A percentile compares a stretch with the other conserved stretches of the same genome.
phyloP scores from a whole-genome alignment of 2,888 invertebrate species.

The Caenorhabditis sulstoni region DNA sequence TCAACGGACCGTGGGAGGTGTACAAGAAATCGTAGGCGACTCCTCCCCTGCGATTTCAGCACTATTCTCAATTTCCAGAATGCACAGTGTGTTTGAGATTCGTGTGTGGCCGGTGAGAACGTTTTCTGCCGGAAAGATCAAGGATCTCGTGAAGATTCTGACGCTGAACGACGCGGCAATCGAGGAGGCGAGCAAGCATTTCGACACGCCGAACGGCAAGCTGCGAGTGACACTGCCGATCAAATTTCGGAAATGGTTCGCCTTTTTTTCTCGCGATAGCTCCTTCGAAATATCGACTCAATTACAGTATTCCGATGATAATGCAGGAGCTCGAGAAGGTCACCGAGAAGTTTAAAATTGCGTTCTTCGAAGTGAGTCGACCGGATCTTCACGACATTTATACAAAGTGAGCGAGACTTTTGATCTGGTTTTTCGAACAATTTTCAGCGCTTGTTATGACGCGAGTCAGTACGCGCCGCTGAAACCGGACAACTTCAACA shows the following conservation, averaged over 20 bases:
- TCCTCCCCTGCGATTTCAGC: no score
- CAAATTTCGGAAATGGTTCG: slow-evolving; percentile 24
- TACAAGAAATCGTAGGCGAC: slow-evolving; percentile 32
- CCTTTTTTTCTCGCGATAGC: no score
- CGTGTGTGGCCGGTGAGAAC: slow-evolving; percentile 41
- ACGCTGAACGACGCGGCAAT: slow-evolving; percentile 6
- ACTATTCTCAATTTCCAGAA: slow-evolving; percentile 38
- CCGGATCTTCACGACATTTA: slow-evolving; percentile 48
- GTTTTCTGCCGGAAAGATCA: neutral
- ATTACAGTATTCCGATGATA: slow-evolving; percentile 29
- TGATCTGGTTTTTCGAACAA: no score
- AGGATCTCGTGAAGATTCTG: slow-evolving; percentile 18
- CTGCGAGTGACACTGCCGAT: slow-evolving; percentile 32
- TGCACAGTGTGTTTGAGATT: slow-evolving; percentile 42
- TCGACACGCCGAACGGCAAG: slow-evolving; percentile 51
- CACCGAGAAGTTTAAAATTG: slow-evolving; percentile 8
- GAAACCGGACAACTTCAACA: slow-evolving; percentile 10
- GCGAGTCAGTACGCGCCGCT: slow-evolving; percentile 25
- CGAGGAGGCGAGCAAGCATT: neutral
- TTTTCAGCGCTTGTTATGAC: slow-evolving; percentile 42
- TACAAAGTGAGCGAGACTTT: slow-evolving; percentile 30
- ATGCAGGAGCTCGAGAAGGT: slow-evolving; percentile 5
- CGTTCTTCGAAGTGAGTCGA: slow-evolving; percentile 27
- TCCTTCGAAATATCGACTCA: no score
- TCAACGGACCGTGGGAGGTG: slow-evolving; percentile 12